phyloP scores from a whole-genome alignment of 2,113 vertebrate genomes.

The Perccottus glenii region DNA sequence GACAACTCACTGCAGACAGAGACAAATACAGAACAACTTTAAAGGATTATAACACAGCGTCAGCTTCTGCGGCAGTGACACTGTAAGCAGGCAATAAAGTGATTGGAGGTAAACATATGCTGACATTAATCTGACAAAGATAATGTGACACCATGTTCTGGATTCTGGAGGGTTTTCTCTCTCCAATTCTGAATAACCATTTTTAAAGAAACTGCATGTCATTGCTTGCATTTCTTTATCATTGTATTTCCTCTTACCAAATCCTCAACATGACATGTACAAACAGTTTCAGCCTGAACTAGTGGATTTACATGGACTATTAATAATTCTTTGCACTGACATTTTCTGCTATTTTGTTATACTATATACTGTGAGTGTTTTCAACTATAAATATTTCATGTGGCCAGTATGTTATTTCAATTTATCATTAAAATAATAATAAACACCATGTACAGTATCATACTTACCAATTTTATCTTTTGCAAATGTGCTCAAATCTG shows the following conservation, averaged over 20 bases:
- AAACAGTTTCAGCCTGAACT: no score
- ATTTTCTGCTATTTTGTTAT: no score
- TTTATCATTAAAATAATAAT: no score
- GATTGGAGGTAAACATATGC: constrained; percentile 9
- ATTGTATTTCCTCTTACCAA: constrained; percentile 51
- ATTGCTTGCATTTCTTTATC: constrained; percentile 45
- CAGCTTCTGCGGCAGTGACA: constrained; percentile 14
- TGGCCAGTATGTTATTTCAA: no score
- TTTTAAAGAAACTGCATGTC: constrained; percentile 12
- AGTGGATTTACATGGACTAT: no score
- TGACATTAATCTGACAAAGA: constrained; percentile 12
- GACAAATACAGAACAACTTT: constrained; percentile 13
- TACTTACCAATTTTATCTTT: no score
- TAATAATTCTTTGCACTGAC: no score
- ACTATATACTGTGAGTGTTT: no score
- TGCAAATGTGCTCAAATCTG: no score
- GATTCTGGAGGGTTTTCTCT: background rate
- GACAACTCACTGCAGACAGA: constrained; percentile 40
- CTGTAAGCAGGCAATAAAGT: constrained; percentile 17
- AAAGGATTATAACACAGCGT: constrained; percentile 20
- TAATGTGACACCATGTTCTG: constrained; percentile 8
- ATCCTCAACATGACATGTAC: constrained; percentile 32
- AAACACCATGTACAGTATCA: no score
- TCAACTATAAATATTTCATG: no score
- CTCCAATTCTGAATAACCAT: constrained; percentile 27